Percentiles rank a stretch among this genome's conserved stretches.
These are phyloP conservation scores for Lycaena phlaeas DNA, from an alignment of 2,888 invertebrate genomes.

Conservation along the genomic window DNA sequence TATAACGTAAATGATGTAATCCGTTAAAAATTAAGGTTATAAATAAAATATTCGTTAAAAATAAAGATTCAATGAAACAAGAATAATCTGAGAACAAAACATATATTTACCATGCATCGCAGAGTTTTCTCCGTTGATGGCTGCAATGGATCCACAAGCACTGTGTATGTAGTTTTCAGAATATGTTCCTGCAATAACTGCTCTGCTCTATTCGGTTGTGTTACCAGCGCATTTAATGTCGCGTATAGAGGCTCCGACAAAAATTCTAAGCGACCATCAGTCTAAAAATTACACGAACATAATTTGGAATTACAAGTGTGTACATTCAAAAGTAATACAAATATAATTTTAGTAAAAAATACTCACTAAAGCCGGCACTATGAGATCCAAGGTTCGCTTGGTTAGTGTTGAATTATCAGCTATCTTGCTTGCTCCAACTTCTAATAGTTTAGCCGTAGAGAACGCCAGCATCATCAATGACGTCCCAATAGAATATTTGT, in stretches of 20 bases:
- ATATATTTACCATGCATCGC: conserved; percentile 43
- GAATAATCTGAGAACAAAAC: no score
- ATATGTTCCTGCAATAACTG: conserved; percentile 61
- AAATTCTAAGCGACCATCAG: conserved; percentile 62
- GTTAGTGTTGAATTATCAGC: conserved; percentile 76
- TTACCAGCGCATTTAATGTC: conserved; percentile 47
- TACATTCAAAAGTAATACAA: neutral
- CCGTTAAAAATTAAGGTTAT: no score
- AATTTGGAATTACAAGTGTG: neutral
- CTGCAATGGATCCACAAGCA: conserved; percentile 53
- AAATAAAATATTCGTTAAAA: no score
- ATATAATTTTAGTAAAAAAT: neutral
- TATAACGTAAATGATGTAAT: no score
- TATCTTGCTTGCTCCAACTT: conserved; percentile 48
- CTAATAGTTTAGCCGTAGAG: conserved; percentile 56
- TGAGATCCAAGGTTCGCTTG: conserved; percentile 76
- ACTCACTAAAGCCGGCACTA: conserved; percentile 81
- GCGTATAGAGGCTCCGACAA: conserved; percentile 52
- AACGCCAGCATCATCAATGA: conserved; percentile 61
- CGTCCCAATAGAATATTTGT: conserved; percentile 50
- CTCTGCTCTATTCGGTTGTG: conserved; percentile 46
- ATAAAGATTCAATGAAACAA: no score
- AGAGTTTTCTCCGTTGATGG: conserved; percentile 60
- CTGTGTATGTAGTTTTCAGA: conserved; percentile 51
- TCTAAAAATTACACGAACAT: conserved; percentile 39